These are phyloP conservation scores for Aldrovandia affinis DNA, from an alignment of 2,797 vertebrate species.

Conservation along the genomic window DNA sequence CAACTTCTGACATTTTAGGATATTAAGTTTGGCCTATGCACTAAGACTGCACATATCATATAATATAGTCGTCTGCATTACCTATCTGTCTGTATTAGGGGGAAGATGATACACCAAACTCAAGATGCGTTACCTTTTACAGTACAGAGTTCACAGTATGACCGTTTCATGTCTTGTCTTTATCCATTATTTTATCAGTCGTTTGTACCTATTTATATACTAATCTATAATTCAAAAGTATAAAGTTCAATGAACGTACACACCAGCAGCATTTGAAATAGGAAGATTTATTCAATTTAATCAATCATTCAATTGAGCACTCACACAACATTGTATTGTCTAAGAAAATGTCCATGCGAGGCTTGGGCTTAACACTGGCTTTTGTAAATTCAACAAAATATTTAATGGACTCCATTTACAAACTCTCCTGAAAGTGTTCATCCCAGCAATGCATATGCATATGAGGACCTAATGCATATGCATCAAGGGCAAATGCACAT, in stretches of 20 bases:
- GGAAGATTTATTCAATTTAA: background rate
- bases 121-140: too few species aligned
- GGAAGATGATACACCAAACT: too few species aligned
- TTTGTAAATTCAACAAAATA: background rate
- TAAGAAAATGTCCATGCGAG: background rate
- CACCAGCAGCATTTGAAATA: background rate
- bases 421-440: background rate
- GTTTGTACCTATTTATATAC: background rate
- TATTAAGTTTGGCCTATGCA: too few species aligned
- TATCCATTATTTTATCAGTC: background rate
- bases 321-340: background rate
- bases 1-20: too few species aligned
- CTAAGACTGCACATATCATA: too few species aligned
- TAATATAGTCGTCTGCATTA: too few species aligned
- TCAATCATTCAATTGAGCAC: background rate
- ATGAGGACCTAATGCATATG: background rate
- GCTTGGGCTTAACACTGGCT: background rate
- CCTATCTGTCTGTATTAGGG: too few species aligned
- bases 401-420: background rate
- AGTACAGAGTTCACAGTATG: too few species aligned
- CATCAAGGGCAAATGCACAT: background rate
- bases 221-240: background rate
- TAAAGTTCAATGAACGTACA: background rate
- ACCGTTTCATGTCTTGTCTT: background rate
- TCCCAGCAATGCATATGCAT: background rate